These are phyloP conservation scores for Balearica regulorum DNA, from an alignment of 2,797 vertebrate species.

Conservation along the genomic window DNA sequence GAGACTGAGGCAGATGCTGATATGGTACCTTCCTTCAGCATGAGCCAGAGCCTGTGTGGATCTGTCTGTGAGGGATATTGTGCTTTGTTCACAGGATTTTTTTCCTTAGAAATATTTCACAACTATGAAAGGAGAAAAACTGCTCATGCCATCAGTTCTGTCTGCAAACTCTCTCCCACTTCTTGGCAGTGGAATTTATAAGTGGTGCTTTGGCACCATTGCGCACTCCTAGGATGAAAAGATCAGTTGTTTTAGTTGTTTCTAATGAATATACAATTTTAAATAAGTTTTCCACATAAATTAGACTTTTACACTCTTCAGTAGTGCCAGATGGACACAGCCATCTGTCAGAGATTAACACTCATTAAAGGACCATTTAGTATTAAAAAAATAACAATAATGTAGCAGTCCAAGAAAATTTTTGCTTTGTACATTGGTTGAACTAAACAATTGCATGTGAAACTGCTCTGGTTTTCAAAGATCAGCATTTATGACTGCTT, in stretches of 20 bases:
- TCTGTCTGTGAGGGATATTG: neutral
- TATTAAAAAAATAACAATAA: constrained; percentile 10
- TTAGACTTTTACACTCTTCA: constrained; percentile 9
- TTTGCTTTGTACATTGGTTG: constrained; percentile 25
- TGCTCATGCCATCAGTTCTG: neutral
- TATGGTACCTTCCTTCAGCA: neutral
- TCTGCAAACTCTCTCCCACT: neutral
- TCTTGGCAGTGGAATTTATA: constrained; percentile 36
- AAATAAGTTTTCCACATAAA: constrained; percentile 53
- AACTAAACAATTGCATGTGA: constrained; percentile 39
- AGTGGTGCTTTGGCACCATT: constrained; percentile 33
- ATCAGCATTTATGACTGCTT: neutral
- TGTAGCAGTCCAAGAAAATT: neutral
- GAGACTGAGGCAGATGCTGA: neutral
- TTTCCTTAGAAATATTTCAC: neutral
- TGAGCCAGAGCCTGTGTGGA: neutral
- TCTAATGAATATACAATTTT: constrained; percentile 16
- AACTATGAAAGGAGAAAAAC: neutral
- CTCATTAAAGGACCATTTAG: constrained; percentile 2
- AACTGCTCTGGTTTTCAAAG: constrained; percentile 14
- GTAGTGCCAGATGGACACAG: constrained; percentile 47
- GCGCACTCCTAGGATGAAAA: constrained; percentile 28
- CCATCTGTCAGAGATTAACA: constrained; percentile 62
- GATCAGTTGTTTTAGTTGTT: constrained; percentile 44
- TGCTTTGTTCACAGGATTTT: neutral